These are phyloP conservation scores for Prionchulus punctatus DNA, from an alignment of 2,888 invertebrate species.

Conservation along the genomic window DNA sequence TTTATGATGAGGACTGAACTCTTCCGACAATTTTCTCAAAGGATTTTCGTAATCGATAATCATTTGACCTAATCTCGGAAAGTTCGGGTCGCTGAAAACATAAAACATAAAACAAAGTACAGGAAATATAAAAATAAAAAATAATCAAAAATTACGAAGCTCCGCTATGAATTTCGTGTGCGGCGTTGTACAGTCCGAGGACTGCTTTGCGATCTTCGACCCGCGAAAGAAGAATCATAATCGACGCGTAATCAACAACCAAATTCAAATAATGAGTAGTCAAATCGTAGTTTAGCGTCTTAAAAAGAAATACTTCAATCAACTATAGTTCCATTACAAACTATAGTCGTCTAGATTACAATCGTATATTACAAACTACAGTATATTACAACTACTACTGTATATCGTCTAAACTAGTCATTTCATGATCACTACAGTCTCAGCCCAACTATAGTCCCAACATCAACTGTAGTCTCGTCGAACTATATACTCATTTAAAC, in stretches of 20 bases:
- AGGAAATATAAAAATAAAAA: not conserved
- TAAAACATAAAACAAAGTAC: too few relatives aligned
- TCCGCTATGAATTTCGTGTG: conserved; percentile 78
- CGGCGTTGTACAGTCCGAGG: conserved; percentile 86
- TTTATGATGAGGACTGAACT: conserved; percentile 84
- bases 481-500: not conserved
- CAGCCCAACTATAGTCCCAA: too few relatives aligned
- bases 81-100: conserved; percentile 53
- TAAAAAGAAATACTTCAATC: conserved; percentile 15
- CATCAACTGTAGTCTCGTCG: too few relatives aligned
- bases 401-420: too few relatives aligned
- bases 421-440: too few relatives aligned
- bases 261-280: conserved; percentile 88
- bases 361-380: too few relatives aligned
- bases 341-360: too few relatives aligned
- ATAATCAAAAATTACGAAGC: conserved; percentile 10
- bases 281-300: conserved; percentile 79
- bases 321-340: too few relatives aligned
- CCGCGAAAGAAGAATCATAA: conserved; percentile 91
- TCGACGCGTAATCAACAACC: conserved; percentile 74
- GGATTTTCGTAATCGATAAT: conserved; percentile 94
- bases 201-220: conserved; percentile 97
- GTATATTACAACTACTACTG: too few relatives aligned
- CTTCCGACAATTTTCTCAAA: conserved; percentile 81
- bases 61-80: conserved; percentile 55